Base-by-base conservation (phyloP, 1,140 invertebrate species). In the Drosophila arizonae region DNA sequence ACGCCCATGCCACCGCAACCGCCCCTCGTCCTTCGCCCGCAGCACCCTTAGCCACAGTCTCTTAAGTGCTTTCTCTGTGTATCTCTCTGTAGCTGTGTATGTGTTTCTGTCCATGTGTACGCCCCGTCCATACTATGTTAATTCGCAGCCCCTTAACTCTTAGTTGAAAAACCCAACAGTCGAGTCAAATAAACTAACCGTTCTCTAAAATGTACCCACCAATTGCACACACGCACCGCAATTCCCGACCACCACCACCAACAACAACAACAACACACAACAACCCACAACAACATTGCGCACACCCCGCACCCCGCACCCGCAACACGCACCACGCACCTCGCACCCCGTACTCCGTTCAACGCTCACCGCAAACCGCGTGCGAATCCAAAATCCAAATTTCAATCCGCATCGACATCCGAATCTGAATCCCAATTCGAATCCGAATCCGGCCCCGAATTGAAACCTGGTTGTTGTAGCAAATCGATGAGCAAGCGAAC, bases 401-500 rank as follows among this genome's bases (percentile, higher is more conserved):
- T 46, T 17, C 43, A 45, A 45, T 45, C 4, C 43, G 43, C 3
- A 43, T 33, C 33, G 6, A 11, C 6, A 39, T 39, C 36, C 36
- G 43, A 13, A 43, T 33, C 33, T 1, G 17, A 17, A 43, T 33
- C 33, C 28, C 9, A 36, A 36, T 10, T 9, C 17, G 17, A 17
- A 43, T 33, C 33, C 28, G 33, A 36, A 36, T 10, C 33, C 36
- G 43, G 15, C 55, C 30, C 33, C 46, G 68, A 80, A 72, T 70
- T 11, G 30, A 54, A 72, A 72, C 41, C 58, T 72, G 84, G 88
- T 89, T 91, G 87, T 91, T 91, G 90, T 95, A 96, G 95, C 95
- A 95, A 93, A 93, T 96, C 93, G 95, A 96, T 93, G 92, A 94
- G 91, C 95, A 95, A 92, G 94, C 95, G 91, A 95, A 95, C 93